Percentiles rank a stretch among this genome's conserved stretches.
Evolutionary conservation across 2,888 invertebrate species (phyloP).

Genomic region (Phengaris arion): DNA sequence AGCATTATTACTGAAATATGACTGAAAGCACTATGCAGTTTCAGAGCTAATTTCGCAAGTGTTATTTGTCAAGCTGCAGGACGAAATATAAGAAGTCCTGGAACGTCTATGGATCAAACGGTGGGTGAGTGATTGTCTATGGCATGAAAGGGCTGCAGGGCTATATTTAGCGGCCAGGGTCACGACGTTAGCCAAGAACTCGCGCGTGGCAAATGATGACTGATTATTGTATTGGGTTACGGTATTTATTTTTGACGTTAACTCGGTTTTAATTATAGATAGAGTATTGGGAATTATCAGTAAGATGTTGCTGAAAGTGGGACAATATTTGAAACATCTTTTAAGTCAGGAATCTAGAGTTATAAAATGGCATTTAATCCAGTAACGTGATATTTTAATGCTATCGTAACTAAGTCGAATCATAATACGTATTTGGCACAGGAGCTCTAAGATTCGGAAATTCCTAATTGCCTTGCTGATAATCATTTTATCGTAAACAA

Average conservation of each 20-base stretch:
- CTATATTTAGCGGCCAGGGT: slow-evolving; percentile 71
- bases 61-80: slow-evolving; percentile 19
- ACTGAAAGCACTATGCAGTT: background rate
- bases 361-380: too few relatives aligned
- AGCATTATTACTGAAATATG: background rate
- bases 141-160: slow-evolving; percentile 49
- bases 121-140: slow-evolving; percentile 61
- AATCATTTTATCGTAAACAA: too few relatives aligned
- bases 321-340: background rate
- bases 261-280: slow-evolving; percentile 31
- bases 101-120: slow-evolving; percentile 45
- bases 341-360: background rate
- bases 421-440: too few relatives aligned
- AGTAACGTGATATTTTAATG: too few relatives aligned
- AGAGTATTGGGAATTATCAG: background rate
- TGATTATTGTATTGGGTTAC: slow-evolving; percentile 61
- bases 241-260: slow-evolving; percentile 43
- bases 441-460: too few relatives aligned
- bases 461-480: too few relatives aligned
- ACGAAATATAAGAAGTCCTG: slow-evolving; percentile 32
- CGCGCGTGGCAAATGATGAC: slow-evolving; percentile 70
- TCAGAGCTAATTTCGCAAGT: background rate
- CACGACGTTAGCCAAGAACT: slow-evolving; percentile 63
- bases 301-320: background rate
- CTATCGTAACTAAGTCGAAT: too few relatives aligned